Percentiles rank a stretch among this genome's conserved stretches.
These are phyloP conservation scores for Ecdyonurus torrentis DNA, from an alignment of 2,888 invertebrate genomes.

Conservation along the genomic window DNA sequence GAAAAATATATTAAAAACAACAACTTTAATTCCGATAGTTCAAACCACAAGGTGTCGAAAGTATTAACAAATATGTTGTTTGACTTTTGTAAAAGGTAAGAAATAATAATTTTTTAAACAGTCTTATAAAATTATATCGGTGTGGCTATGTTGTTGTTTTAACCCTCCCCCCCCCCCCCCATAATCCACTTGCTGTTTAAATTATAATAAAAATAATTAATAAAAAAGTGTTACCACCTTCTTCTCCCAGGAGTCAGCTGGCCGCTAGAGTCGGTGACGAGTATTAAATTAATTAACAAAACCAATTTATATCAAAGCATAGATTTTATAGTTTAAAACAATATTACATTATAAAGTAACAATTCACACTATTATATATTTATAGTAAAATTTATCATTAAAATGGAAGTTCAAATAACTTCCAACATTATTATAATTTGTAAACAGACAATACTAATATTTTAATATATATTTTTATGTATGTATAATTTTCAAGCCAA, in stretches of 20 bases:
- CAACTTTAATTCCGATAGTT: too few relatives aligned
- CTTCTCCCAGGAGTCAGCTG: conserved; percentile 52
- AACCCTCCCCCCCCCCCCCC: neutral
- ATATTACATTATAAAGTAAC: neutral
- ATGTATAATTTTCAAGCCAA: too few relatives aligned
- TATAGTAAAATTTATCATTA: neutral
- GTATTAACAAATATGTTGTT: too few relatives aligned
- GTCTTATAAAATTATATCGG: too few relatives aligned
- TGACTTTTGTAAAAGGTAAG: too few relatives aligned
- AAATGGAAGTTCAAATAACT: too few relatives aligned
- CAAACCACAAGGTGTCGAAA: too few relatives aligned
- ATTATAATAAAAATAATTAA: neutral
- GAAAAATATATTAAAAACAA: too few relatives aligned
- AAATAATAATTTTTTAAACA: too few relatives aligned
- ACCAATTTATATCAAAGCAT: neutral
- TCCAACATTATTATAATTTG: too few relatives aligned
- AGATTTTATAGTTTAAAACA: neutral
- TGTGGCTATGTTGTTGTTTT: neutral
- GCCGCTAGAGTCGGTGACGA: conserved; percentile 42
- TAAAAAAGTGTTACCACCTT: neutral
- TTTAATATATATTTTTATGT: too few relatives aligned
- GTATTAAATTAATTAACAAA: conserved; percentile 14
- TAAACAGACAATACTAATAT: too few relatives aligned
- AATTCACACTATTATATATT: neutral
- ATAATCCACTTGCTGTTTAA: neutral